Evolutionary conservation across 2,888 invertebrate species (phyloP).

Genomic region (Tenthredo livida): DNA sequence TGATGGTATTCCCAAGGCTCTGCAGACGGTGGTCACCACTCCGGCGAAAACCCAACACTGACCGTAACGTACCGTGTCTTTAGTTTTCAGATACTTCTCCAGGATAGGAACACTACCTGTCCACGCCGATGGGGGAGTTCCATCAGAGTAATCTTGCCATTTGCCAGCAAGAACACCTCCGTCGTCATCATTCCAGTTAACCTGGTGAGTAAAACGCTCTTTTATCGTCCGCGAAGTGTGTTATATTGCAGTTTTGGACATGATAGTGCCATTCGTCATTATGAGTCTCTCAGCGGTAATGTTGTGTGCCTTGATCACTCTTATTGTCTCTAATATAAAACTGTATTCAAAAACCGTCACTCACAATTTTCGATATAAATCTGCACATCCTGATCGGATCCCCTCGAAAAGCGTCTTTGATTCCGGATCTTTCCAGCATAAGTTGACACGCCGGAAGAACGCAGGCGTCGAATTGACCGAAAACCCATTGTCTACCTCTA

Average conservation of each 20-base stretch:
- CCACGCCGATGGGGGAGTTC: slow-evolving; percentile 89
- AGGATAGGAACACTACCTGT: slow-evolving; percentile 89
- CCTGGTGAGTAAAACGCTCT: slow-evolving; percentile 70
- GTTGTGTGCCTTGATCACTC: not conserved
- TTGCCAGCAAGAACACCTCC: slow-evolving; percentile 85
- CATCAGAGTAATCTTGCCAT: slow-evolving; percentile 89
- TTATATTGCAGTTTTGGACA: not conserved
- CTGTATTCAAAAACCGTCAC: slow-evolving; percentile 55
- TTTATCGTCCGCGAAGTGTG: not conserved
- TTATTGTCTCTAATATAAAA: not conserved
- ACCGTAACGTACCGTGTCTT: slow-evolving; percentile 87
- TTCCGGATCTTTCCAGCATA: slow-evolving; percentile 84
- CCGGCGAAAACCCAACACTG: slow-evolving; percentile 95
- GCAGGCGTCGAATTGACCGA: slow-evolving; percentile 88
- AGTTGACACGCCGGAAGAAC: slow-evolving; percentile 86
- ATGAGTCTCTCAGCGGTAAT: not conserved
- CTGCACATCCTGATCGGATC: slow-evolving; percentile 86
- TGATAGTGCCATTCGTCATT: not conserved
- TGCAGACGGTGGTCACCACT: slow-evolving; percentile 89
- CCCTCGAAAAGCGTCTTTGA: slow-evolving; percentile 79
- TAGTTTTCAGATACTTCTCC: slow-evolving; percentile 84
- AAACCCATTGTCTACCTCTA: slow-evolving; percentile 90
- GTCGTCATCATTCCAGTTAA: slow-evolving; percentile 88
- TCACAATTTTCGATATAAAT: slow-evolving; percentile 85
- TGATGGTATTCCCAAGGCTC: slow-evolving; percentile 90